Percentiles rank a stretch among this genome's conserved stretches.
Conservation (phyloP, 2,888 invertebrate species). For the Nomada fucata region DNA sequence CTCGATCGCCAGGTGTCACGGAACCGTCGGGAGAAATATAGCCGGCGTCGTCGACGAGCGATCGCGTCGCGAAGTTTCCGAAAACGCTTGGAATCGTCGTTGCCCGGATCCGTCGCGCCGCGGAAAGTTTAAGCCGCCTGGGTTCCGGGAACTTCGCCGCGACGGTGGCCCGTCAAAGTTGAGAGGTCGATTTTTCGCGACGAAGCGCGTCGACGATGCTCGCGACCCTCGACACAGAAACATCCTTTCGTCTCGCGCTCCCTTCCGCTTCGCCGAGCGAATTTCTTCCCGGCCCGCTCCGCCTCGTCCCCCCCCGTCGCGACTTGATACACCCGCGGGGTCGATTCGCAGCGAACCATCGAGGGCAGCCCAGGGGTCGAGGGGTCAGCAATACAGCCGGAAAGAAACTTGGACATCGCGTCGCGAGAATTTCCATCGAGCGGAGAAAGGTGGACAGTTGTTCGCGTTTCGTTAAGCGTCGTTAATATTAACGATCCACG, state of each 20-base stretch:
- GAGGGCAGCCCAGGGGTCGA: background rate
- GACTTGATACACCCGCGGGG: background rate
- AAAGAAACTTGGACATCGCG: background rate
- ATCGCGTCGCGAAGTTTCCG: constrained; percentile 30
- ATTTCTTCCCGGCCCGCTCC: background rate
- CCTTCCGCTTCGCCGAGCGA: background rate
- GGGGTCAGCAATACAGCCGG: too few species aligned
- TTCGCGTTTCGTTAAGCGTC: constrained; percentile 49
- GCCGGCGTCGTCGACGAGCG: background rate
- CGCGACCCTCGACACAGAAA: background rate
- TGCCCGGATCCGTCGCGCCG: background rate
- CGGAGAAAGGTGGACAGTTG: background rate
- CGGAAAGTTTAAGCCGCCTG: constrained; percentile 13
- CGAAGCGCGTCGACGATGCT: background rate
- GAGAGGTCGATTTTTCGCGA: constrained; percentile 33
- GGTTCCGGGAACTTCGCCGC: constrained; percentile 19
- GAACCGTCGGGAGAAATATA: constrained; percentile 1
- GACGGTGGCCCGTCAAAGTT: constrained; percentile 26
- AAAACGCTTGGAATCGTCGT: constrained; percentile 22
- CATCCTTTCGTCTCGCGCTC: background rate
- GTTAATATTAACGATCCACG: constrained; percentile 64
- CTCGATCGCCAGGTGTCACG: constrained; percentile 15
- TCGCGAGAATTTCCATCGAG: background rate
- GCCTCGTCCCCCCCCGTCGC: too few species aligned
- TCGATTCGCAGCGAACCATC: background rate